Evolutionary conservation across 2,888 invertebrate species (phyloP).

Genomic region (Nomada lathburiana): DNA sequence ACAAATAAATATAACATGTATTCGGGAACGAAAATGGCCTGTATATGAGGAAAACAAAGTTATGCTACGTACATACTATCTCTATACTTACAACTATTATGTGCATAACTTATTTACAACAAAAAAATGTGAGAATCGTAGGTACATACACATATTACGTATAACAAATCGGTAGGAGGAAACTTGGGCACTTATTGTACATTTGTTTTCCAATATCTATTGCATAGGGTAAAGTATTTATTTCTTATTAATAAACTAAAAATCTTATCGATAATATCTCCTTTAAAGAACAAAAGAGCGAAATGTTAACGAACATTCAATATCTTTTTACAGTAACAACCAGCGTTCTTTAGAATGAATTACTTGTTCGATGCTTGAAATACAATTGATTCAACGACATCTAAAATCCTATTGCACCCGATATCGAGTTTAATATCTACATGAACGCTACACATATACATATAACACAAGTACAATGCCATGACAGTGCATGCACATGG

Average conservation of each 20-base stretch:
- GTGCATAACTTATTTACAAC: conserved; percentile 49
- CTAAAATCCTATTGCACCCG: not conserved
- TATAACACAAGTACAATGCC: not conserved
- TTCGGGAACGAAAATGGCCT: conserved; percentile 22
- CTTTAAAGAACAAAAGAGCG: not conserved
- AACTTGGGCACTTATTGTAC: not conserved
- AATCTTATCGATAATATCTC: not conserved
- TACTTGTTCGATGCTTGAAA: not conserved
- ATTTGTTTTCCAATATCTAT: no score
- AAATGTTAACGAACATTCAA: not conserved
- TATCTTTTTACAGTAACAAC: not conserved
- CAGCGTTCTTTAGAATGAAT: not conserved
- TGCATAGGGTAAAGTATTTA: no score
- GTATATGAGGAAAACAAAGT: conserved; percentile 17
- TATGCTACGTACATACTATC: conserved; percentile 28
- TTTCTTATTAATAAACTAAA: not conserved
- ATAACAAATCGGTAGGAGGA: not conserved
- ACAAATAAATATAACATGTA: conserved; percentile 22
- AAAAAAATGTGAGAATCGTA: not conserved
- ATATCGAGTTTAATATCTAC: conserved; percentile 14
- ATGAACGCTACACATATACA: conserved; percentile 12
- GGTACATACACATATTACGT: conserved; percentile 16
- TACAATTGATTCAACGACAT: conserved; percentile 28
- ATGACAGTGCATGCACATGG: not conserved
- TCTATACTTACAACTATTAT: conserved; percentile 33